Evolutionary conservation across 2,113 vertebrate species (phyloP).

Genomic region (Chrysochloris asiatica): DNA sequence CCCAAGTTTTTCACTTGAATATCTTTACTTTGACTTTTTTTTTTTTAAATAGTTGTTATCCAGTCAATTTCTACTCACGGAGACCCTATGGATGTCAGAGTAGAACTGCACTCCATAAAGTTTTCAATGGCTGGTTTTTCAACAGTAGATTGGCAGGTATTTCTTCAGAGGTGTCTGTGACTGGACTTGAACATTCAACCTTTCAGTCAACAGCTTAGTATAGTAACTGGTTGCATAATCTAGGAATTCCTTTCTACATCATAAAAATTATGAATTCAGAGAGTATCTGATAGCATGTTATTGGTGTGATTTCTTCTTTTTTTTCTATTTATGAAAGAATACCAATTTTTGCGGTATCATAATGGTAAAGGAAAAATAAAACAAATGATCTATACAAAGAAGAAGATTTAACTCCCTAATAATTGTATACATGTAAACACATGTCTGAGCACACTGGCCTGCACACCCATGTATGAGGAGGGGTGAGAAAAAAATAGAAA

Average conservation of each 20-base stretch:
- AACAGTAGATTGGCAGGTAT: not conserved
- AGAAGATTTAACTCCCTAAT: slow-evolving; percentile 35
- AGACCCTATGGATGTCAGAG: not conserved
- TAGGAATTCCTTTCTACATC: not conserved
- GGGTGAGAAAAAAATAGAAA: slow-evolving; percentile 4
- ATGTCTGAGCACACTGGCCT: not conserved
- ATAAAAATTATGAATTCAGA: not conserved
- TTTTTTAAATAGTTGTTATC: not conserved
- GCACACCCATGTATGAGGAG: not conserved
- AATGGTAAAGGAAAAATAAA: not conserved
- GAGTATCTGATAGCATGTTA: not conserved
- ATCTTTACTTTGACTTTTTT: not conserved
- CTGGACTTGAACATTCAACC: not conserved
- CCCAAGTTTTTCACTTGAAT: not conserved
- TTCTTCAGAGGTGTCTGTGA: not conserved
- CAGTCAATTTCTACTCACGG: not conserved
- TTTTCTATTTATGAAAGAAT: not conserved
- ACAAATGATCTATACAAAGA: not conserved
- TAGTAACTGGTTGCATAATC: not conserved
- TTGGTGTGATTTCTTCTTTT: not conserved
- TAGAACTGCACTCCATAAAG: not conserved
- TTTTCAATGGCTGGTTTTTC: not conserved
- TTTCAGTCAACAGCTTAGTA: not conserved
- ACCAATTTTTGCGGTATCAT: slow-evolving; percentile 8
- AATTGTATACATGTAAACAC: not conserved